phyloP scores from a whole-genome alignment of 2,113 vertebrate genomes.

The Alces alces region DNA sequence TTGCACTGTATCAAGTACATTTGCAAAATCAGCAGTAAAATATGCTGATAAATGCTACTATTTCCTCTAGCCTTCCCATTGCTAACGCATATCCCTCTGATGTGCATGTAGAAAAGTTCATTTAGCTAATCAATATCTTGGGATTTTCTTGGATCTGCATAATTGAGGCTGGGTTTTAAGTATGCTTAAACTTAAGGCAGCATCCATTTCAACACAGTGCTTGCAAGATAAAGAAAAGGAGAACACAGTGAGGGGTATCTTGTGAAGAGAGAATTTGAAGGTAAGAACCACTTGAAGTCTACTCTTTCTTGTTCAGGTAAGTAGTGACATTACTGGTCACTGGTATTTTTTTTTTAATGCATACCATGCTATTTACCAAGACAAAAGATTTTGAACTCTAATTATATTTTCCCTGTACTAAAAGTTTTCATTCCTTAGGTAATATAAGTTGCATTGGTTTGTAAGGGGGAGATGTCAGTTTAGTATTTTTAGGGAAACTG shows the following conservation, averaged over 20 bases:
- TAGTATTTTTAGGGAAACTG: background rate
- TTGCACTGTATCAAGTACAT: slow-evolving; percentile 30
- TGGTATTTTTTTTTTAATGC: background rate
- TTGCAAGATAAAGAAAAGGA: slow-evolving; percentile 23
- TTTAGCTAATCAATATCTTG: slow-evolving; percentile 68
- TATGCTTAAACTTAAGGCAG: slow-evolving; percentile 60
- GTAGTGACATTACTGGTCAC: background rate
- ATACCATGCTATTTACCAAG: background rate
- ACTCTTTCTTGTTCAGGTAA: background rate
- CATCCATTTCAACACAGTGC: slow-evolving; percentile 17
- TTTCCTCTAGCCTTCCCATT: background rate
- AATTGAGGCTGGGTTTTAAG: slow-evolving; percentile 58
- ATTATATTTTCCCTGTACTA: background rate
- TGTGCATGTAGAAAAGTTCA: slow-evolving; percentile 45
- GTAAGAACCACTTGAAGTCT: background rate
- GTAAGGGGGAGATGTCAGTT: background rate
- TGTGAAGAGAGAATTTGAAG: background rate
- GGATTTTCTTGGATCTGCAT: slow-evolving; percentile 52
- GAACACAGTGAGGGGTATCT: background rate
- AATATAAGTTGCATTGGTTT: background rate
- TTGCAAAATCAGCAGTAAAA: slow-evolving; percentile 52
- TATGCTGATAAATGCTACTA: background rate
- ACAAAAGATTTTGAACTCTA: slow-evolving; percentile 28
- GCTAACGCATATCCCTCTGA: slow-evolving; percentile 42
- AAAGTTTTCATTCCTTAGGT: background rate